Evolutionary conservation across 2,797 vertebrate species (phyloP).

Genomic region (Cuculus canorus): DNA sequence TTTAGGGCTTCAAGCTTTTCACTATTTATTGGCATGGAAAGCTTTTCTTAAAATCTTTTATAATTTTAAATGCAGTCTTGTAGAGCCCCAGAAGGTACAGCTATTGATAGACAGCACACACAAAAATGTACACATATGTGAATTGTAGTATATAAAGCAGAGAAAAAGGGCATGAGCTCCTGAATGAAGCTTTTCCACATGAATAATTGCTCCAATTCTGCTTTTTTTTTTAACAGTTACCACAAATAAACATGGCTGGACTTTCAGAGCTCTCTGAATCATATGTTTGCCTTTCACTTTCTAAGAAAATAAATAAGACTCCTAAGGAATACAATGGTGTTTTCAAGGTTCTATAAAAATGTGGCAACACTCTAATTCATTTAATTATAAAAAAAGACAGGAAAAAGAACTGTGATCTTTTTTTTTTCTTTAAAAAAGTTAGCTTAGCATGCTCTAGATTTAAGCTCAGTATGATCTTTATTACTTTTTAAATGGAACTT

Average conservation of each 20-base stretch:
- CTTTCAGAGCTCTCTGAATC: neutral
- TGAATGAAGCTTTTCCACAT: neutral
- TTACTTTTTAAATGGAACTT: slow-evolving; percentile 49
- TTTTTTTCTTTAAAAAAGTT: neutral
- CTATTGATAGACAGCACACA: neutral
- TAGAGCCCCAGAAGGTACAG: neutral
- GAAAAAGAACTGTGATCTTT: neutral
- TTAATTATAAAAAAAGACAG: neutral
- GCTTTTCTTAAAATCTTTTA: neutral
- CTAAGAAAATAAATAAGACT: neutral
- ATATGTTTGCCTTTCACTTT: neutral
- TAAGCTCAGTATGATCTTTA: slow-evolving; percentile 42
- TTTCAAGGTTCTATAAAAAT: neutral
- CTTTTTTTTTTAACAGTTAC: neutral
- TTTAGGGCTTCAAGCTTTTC: neutral
- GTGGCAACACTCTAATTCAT: neutral
- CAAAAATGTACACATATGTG: neutral
- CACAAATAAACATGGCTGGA: neutral
- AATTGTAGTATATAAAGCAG: neutral
- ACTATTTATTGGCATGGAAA: neutral
- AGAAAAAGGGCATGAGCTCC: neutral
- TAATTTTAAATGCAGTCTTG: neutral
- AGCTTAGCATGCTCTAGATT: neutral
- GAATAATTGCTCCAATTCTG: neutral
- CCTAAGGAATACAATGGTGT: neutral